phyloP scores from a whole-genome alignment of 2,797 vertebrate genomes.

The Pristis pectinata region DNA sequence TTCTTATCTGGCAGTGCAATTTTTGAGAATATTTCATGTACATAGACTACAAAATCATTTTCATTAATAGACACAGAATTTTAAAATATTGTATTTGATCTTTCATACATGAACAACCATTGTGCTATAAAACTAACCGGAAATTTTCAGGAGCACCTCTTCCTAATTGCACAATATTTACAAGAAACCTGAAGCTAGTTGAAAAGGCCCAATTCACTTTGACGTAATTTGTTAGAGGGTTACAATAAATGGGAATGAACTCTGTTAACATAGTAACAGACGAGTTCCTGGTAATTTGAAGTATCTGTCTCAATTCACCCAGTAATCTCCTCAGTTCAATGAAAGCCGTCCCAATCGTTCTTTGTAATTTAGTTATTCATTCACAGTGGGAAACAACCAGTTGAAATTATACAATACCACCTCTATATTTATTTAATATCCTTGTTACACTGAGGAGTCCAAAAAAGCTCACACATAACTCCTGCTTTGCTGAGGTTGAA shows the following conservation, averaged over 20 bases:
- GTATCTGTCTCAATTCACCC: neutral
- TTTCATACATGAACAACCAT: neutral
- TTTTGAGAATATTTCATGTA: neutral
- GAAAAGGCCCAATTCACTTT: neutral
- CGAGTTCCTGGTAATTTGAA: neutral
- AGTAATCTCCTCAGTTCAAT: neutral
- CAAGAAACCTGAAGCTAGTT: neutral
- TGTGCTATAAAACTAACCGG: neutral
- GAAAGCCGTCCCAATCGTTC: neutral
- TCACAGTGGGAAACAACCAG: neutral
- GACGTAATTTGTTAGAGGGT: neutral
- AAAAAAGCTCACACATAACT: neutral
- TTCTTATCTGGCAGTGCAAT: neutral
- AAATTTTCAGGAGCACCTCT: neutral
- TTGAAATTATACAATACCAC: neutral
- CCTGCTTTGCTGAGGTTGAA: neutral
- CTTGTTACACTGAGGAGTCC: neutral
- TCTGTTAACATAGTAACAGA: neutral
- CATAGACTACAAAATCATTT: neutral
- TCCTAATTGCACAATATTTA: slow-evolving; percentile 1
- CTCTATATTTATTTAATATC: neutral
- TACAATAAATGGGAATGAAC: neutral
- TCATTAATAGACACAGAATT: neutral
- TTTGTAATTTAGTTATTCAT: neutral
- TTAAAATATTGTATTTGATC: neutral